These are phyloP conservation scores for Bombyx huttoni DNA, from an alignment of 2,888 invertebrate genomes.

Conservation along the genomic window DNA sequence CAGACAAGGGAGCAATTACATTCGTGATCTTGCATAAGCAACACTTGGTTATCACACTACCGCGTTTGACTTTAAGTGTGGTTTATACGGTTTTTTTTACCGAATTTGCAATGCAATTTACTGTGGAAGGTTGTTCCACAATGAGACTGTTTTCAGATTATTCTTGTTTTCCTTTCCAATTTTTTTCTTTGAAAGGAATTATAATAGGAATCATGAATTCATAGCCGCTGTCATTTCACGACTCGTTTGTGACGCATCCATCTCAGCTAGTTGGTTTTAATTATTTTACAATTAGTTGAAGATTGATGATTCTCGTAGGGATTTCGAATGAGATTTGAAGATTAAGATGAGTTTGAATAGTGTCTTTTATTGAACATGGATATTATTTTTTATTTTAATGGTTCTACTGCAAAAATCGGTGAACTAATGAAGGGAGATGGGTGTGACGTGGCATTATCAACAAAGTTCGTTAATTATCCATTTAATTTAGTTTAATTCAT, in stretches of 20 bases:
- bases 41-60: conserved; percentile 69
- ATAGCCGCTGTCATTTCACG: conserved; percentile 15
- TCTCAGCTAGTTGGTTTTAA: conserved; percentile 38
- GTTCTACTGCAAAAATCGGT: too few species aligned
- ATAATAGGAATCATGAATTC: conserved; percentile 5
- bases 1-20: conserved; percentile 74
- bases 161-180: conserved; percentile 25
- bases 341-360: conserved; percentile 22
- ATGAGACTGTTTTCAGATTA: conserved; percentile 26
- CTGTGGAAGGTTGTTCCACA: conserved; percentile 42
- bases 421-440: too few species aligned
- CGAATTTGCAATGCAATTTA: conserved; percentile 59
- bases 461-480: too few species aligned
- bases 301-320: conserved; percentile 33
- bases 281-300: conserved; percentile 48
- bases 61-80: conserved; percentile 68
- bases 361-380: conserved; percentile 2
- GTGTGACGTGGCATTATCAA: too few species aligned
- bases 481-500: too few species aligned
- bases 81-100: conserved; percentile 58
- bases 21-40: conserved; percentile 74
- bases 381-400: too few species aligned
- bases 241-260: conserved; percentile 13
- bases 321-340: conserved; percentile 24
- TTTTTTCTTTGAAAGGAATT: conserved; percentile 15